Percentiles rank a stretch among this genome's conserved stretches.
These are phyloP conservation scores for Chrysochloris asiatica DNA, from an alignment of 2,113 vertebrate genomes.

Conservation along the genomic window DNA sequence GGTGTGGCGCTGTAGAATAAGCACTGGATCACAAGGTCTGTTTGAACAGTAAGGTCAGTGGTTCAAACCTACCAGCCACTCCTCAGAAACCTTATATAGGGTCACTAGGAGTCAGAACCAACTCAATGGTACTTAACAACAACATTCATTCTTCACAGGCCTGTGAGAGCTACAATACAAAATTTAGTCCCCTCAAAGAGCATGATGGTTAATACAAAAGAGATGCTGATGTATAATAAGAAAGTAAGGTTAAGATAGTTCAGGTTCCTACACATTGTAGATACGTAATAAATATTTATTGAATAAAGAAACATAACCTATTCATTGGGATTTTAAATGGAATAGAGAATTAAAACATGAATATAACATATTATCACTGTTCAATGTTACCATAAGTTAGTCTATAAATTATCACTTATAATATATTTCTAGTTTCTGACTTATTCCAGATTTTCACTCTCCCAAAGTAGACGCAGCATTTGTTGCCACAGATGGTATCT, in stretches of 20 bases:
- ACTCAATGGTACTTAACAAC: too few relatives aligned
- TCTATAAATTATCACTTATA: background rate
- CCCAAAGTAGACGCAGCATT: conserved; percentile 32
- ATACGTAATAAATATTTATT: conserved; percentile 24
- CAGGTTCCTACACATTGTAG: too few relatives aligned
- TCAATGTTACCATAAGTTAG: too few relatives aligned
- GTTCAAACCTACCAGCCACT: too few relatives aligned
- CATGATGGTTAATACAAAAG: background rate
- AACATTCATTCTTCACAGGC: background rate
- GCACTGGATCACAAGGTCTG: too few relatives aligned
- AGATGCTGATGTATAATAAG: background rate
- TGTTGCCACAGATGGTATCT: conserved; percentile 27
- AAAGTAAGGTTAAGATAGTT: conserved; percentile 36
- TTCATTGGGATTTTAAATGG: too few relatives aligned
- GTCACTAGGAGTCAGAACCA: too few relatives aligned
- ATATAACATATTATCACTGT: background rate
- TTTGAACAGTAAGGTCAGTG: too few relatives aligned
- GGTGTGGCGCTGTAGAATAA: too few relatives aligned
- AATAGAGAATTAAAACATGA: conserved; percentile 21
- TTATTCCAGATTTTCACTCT: conserved; percentile 7
- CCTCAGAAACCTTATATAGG: too few relatives aligned
- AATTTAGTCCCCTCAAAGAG: background rate
- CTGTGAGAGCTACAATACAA: background rate
- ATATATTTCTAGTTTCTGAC: background rate
- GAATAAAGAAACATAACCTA: background rate